Evolutionary conservation across 2,888 invertebrate species (phyloP).

Genomic region (Steromphala cineraria): DNA sequence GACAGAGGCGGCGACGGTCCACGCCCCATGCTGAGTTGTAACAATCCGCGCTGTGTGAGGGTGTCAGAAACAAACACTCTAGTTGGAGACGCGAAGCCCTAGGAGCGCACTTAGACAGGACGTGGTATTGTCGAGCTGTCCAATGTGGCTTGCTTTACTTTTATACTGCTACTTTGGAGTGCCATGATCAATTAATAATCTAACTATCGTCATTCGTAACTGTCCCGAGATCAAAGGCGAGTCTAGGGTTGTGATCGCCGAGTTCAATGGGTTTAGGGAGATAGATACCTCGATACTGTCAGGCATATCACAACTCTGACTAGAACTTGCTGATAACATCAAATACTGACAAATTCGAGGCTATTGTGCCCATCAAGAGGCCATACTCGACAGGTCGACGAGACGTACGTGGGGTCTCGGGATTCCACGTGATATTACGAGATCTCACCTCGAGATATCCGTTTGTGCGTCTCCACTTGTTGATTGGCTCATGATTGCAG

Average conservation of each 20-base stretch:
- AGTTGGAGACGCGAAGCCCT: not conserved
- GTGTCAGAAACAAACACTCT: slow-evolving; percentile 24
- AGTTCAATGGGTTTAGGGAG: slow-evolving; percentile 16
- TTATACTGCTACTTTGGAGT: not conserved
- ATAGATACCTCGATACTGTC: slow-evolving; percentile 3
- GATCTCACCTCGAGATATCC: not conserved
- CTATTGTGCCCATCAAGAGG: not conserved
- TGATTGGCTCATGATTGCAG: slow-evolving; percentile 4
- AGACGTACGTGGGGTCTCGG: not conserved
- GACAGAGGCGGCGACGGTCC: slow-evolving; percentile 13
- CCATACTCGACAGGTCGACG: not conserved
- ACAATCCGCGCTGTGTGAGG: slow-evolving; percentile 15
- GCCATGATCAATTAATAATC: slow-evolving; percentile 19
- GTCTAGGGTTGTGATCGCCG: not conserved
- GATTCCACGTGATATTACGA: slow-evolving; percentile 4
- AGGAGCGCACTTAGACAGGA: not conserved
- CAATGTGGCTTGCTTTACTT: not conserved
- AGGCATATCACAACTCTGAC: slow-evolving; percentile 9
- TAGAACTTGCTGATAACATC: not conserved
- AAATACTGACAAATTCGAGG: slow-evolving; percentile 13
- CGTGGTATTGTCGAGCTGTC: slow-evolving; percentile 1
- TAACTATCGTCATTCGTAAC: slow-evolving; percentile 12
- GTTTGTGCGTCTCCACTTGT: not conserved
- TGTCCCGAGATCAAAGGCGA: not conserved
- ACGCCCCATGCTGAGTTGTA: slow-evolving; percentile 1